Evolutionary conservation across 2,888 invertebrate species (phyloP).

Genomic region (Mythimna lalbum): DNA sequence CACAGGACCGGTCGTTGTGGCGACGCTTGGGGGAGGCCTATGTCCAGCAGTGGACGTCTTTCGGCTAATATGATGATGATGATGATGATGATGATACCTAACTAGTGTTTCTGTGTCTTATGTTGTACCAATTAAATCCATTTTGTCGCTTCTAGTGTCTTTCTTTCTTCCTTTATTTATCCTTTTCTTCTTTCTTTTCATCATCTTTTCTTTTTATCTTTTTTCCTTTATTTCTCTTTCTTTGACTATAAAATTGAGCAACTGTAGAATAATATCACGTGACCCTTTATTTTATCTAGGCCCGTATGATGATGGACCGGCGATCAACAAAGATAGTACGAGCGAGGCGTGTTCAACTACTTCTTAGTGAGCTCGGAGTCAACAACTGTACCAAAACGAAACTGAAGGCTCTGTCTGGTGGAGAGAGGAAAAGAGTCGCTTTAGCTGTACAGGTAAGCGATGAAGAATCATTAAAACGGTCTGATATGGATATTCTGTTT

Average conservation of each 20-base stretch:
- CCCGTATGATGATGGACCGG: constrained; percentile 94
- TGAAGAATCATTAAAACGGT: neutral
- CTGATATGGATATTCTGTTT: neutral
- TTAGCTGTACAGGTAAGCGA: constrained; percentile 95
- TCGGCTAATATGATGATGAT: no score
- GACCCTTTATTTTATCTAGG: constrained; percentile 84
- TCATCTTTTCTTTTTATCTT: no score
- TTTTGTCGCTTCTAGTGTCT: no score
- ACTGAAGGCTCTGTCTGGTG: constrained; percentile 95
- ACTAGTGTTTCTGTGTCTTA: no score
- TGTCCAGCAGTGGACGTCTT: no score
- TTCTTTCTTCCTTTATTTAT: no score
- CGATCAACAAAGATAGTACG: constrained; percentile 81
- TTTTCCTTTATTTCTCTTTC: no score
- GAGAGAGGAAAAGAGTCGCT: constrained; percentile 96
- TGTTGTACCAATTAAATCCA: no score
- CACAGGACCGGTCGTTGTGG: no score
- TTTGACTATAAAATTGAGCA: neutral
- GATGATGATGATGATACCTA: no score
- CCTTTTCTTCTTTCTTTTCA: no score
- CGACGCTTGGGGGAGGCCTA: no score
- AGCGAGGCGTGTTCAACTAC: constrained; percentile 79
- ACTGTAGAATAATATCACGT: neutral
- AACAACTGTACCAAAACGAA: constrained; percentile 93
- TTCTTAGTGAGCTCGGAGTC: constrained; percentile 93